Evolutionary conservation across 2,888 invertebrate genomes (phyloP).

Genomic region (Drosophila affinis): DNA sequence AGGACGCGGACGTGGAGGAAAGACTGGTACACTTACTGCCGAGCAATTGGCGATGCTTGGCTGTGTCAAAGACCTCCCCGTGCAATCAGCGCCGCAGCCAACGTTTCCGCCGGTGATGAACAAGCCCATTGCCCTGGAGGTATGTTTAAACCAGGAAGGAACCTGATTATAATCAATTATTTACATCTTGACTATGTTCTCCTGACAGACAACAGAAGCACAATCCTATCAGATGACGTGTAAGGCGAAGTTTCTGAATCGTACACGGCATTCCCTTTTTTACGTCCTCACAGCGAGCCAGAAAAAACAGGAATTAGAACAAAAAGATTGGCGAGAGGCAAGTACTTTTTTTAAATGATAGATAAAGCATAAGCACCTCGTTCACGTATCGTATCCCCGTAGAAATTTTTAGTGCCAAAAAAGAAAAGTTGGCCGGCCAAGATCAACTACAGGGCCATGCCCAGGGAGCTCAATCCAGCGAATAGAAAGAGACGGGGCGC

Average conservation of each 20-base stretch:
- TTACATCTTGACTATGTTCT: neutral
- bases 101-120: constrained; percentile 86
- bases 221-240: constrained; percentile 89
- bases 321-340: constrained; percentile 66
- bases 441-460: constrained; percentile 86
- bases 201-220: constrained; percentile 84
- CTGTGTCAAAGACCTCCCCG: constrained; percentile 85
- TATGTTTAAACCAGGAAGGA: constrained; percentile 32
- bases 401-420: constrained; percentile 75
- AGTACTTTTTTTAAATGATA: no score
- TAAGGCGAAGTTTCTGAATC: constrained; percentile 89
- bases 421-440: constrained; percentile 76
- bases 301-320: constrained; percentile 42
- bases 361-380: no score
- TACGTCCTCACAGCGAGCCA: constrained; percentile 67
- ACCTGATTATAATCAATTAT: neutral
- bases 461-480: constrained; percentile 85
- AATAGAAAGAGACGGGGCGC: constrained; percentile 69
- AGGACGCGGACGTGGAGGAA: constrained; percentile 81
- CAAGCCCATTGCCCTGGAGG: constrained; percentile 85
- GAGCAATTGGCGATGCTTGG: constrained; percentile 83
- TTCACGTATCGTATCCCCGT: neutral
- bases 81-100: constrained; percentile 86
- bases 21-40: constrained; percentile 81
- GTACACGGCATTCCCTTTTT: constrained; percentile 87